These are phyloP conservation scores for Ctenoplectra terminalis DNA, from an alignment of 1,140 invertebrate genomes.

Conservation along the genomic window DNA sequence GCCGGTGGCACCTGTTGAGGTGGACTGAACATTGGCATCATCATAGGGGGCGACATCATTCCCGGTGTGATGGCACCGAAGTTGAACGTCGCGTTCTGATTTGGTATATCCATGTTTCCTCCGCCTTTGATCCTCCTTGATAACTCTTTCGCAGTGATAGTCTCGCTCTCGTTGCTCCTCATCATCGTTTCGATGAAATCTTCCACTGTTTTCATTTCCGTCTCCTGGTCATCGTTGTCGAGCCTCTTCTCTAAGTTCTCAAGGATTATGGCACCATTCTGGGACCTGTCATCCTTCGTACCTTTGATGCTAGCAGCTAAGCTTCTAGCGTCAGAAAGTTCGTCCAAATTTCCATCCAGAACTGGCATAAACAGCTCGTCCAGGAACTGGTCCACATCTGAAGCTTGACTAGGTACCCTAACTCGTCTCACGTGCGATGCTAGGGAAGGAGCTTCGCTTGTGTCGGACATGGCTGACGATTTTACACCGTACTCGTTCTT, in stretches of 20 bases:
- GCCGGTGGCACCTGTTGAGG: constrained; percentile 72
- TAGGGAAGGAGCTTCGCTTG: constrained; percentile 95
- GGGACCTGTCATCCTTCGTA: constrained; percentile 75
- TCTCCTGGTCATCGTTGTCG: neutral
- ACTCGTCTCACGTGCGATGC: constrained; percentile 95
- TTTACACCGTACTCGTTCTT: constrained; percentile 90
- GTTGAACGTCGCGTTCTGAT: constrained; percentile 85
- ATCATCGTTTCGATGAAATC: constrained; percentile 65
- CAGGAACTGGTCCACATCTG: constrained; percentile 97
- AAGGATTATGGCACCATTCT: constrained; percentile 10
- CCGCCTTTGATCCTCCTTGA: constrained; percentile 82
- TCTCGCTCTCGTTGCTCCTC: neutral
- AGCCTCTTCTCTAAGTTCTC: neutral
- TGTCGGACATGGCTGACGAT: constrained; percentile 96
- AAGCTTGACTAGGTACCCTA: constrained; percentile 95
- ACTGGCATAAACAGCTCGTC: constrained; percentile 98
- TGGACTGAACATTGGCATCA: constrained; percentile 85
- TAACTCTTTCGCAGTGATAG: constrained; percentile 66
- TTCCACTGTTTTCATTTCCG: constrained; percentile 47
- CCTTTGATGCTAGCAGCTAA: constrained; percentile 97
- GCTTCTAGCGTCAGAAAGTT: constrained; percentile 95
- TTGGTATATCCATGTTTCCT: constrained; percentile 89
- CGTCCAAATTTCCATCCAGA: constrained; percentile 95
- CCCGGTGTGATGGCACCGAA: constrained; percentile 84
- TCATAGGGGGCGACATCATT: constrained; percentile 85